Conservation (phyloP, 2,113 vertebrate species). For the Chaenogobius annularis region DNA sequence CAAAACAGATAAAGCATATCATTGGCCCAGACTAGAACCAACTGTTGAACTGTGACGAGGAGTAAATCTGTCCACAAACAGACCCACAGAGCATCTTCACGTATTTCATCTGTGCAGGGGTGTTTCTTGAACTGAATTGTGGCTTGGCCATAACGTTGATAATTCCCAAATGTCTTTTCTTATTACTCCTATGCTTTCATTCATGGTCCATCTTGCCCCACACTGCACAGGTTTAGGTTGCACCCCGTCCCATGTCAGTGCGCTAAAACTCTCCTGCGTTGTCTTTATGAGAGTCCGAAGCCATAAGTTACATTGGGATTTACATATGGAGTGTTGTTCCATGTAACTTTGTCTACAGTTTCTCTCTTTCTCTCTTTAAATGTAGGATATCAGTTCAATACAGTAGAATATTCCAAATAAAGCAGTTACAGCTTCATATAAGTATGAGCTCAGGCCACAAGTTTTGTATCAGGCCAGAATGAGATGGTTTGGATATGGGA, state of each 20-base stretch:
- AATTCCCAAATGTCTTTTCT: not conserved
- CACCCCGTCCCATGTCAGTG: not conserved
- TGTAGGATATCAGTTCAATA: too few species aligned
- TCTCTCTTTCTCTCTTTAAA: not conserved
- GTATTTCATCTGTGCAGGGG: too few species aligned
- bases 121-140: not conserved
- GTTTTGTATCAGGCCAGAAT: too few species aligned
- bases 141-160: slow-evolving; percentile 2
- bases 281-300: not conserved
- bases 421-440: too few species aligned
- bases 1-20: slow-evolving; percentile 32
- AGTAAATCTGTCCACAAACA: slow-evolving; percentile 43
- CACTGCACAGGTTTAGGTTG: slow-evolving; percentile 7
- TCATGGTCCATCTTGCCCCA: slow-evolving; percentile 3
- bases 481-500: too few species aligned
- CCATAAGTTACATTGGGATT: not conserved
- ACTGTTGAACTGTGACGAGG: slow-evolving; percentile 40
- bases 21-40: slow-evolving; percentile 25
- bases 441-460: too few species aligned
- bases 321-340: not conserved
- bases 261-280: not conserved
- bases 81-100: slow-evolving; percentile 22
- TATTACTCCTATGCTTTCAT: slow-evolving; percentile 13
- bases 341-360: slow-evolving; percentile 3
- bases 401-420: too few species aligned